phyloP scores from a whole-genome alignment of 1,140 invertebrate genomes.

The Nephila pilipes region DNA sequence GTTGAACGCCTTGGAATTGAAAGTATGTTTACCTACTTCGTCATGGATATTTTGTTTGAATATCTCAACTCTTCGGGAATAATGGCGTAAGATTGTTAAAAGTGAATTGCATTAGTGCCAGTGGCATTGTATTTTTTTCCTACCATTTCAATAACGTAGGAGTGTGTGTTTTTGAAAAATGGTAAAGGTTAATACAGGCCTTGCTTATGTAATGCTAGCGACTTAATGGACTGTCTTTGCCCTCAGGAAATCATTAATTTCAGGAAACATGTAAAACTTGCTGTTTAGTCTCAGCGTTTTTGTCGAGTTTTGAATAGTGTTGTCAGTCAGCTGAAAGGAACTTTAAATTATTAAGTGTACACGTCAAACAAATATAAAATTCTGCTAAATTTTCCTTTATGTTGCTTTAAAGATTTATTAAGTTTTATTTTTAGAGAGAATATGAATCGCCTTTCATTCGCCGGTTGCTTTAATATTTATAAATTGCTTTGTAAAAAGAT shows the following conservation, averaged over 20 bases:
- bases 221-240: background rate
- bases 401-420: too few relatives aligned
- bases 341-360: too few relatives aligned
- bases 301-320: too few relatives aligned
- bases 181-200: background rate
- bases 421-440: too few relatives aligned
- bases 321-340: too few relatives aligned
- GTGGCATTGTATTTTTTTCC: background rate
- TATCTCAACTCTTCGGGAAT: background rate
- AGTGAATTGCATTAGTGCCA: background rate
- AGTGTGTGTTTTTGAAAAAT: background rate
- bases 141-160: background rate
- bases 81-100: constrained; percentile 33
- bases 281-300: too few relatives aligned
- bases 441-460: too few relatives aligned
- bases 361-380: too few relatives aligned
- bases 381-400: too few relatives aligned
- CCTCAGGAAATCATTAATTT: background rate
- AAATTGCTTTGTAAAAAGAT: too few relatives aligned
- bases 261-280: too few relatives aligned
- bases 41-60: constrained; percentile 34
- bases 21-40: constrained; percentile 36
- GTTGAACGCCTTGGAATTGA: constrained; percentile 30
- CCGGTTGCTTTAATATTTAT: too few relatives aligned
- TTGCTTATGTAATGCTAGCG: background rate